Evolutionary conservation across 2,797 vertebrate species (phyloP).

Genomic region (Rhinogobio ventralis): DNA sequence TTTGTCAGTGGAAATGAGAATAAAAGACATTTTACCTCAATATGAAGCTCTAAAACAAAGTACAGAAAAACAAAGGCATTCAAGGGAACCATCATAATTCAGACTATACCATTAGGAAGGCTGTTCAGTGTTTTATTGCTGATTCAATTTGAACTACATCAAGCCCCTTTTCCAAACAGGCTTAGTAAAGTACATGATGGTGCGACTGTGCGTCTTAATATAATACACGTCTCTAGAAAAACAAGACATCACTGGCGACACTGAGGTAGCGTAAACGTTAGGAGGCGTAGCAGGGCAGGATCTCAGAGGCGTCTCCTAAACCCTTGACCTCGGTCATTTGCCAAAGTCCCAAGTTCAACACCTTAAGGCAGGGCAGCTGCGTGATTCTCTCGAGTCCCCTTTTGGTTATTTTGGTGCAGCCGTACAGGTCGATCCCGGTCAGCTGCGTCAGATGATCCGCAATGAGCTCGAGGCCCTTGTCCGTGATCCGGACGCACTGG

Average conservation of each 20-base stretch:
- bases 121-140: constrained; percentile 51
- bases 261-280: constrained; percentile 57
- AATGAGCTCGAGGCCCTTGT: constrained; percentile 98
- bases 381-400: constrained; percentile 97
- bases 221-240: constrained; percentile 33
- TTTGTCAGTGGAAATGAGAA: constrained; percentile 33
- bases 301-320: constrained; percentile 83
- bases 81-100: background rate
- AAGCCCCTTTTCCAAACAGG: constrained; percentile 30
- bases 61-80: constrained; percentile 41
- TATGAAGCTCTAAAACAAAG: constrained; percentile 42
- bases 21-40: constrained; percentile 30
- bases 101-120: constrained; percentile 27
- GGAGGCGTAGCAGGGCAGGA: constrained; percentile 35
- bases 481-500: constrained; percentile 96
- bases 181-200: constrained; percentile 19
- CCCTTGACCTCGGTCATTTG: constrained; percentile 98
- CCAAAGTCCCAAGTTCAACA: constrained; percentile 99
- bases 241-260: constrained; percentile 36
- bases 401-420: constrained; percentile 98
- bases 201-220: constrained; percentile 14
- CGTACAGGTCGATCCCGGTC: constrained; percentile 97
- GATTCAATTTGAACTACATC: constrained; percentile 53
- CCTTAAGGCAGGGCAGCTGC: constrained; percentile 99
- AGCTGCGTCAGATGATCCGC: constrained; percentile 97